These are phyloP conservation scores for Listronotus bonariensis DNA, from an alignment of 1,140 invertebrate species.

Conservation along the genomic window DNA sequence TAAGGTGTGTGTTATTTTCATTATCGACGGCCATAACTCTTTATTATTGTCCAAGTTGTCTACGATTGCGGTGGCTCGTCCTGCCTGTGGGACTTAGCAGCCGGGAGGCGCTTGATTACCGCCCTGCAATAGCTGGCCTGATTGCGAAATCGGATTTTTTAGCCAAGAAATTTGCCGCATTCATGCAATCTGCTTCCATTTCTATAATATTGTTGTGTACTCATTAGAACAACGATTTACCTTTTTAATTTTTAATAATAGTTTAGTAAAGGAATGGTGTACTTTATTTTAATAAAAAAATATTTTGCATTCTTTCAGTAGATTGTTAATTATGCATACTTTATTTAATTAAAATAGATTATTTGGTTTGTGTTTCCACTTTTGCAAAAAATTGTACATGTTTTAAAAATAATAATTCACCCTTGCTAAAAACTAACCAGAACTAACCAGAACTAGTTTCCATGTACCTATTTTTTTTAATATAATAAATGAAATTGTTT, in stretches of 20 bases:
- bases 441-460: no score
- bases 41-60: constrained; percentile 23
- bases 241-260: constrained; percentile 2
- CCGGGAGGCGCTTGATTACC: constrained; percentile 26
- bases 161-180: constrained; percentile 12
- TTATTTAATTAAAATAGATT: no score
- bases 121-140: constrained; percentile 27
- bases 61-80: constrained; percentile 23
- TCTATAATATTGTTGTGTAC: constrained; percentile 14
- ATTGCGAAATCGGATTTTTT: constrained; percentile 28
- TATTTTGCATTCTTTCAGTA: no score
- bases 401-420: no score
- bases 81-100: constrained; percentile 25
- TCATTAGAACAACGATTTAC: constrained; percentile 12
- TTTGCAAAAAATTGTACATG: no score
- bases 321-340: no score
- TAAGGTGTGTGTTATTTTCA: background rate
- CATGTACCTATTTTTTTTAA: no score
- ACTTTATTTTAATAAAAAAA: no score
- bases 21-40: background rate
- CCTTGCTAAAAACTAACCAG: no score
- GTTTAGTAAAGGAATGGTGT: no score
- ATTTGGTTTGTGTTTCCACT: no score
- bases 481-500: no score
- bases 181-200: constrained; percentile 25